phyloP scores from a whole-genome alignment of 2,888 invertebrate species.

The Eupithecia exiguata region DNA sequence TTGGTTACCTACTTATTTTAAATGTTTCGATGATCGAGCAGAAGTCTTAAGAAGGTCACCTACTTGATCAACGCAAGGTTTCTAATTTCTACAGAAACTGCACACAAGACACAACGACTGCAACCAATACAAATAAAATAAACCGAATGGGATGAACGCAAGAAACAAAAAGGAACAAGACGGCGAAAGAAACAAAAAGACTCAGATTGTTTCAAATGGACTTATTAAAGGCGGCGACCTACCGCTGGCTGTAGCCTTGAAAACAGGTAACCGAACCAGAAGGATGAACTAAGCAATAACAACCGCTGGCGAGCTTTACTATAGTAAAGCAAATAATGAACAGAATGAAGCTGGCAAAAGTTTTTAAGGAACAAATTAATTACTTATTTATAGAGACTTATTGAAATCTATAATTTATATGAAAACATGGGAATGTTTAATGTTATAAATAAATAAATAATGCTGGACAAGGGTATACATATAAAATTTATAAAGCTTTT shows the following conservation, averaged over 20 bases:
- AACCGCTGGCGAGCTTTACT: neutral
- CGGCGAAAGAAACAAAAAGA: constrained; percentile 60
- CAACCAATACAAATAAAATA: constrained; percentile 51
- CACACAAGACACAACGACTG: neutral
- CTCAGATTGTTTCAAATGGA: constrained; percentile 70
- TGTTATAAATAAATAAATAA: too few relatives aligned
- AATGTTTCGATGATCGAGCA: neutral
- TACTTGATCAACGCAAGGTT: neutral
- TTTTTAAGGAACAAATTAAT: neutral
- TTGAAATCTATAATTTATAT: neutral
- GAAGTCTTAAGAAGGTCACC: neutral
- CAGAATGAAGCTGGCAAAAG: neutral
- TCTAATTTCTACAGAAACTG: neutral
- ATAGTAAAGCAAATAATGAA: neutral
- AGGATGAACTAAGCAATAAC: constrained; percentile 15
- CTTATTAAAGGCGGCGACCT: constrained; percentile 61
- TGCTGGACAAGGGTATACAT: neutral
- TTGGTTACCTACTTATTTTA: neutral
- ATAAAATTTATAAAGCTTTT: neutral
- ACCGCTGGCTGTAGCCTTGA: constrained; percentile 53
- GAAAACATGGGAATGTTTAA: neutral
- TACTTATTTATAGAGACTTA: neutral
- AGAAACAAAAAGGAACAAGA: constrained; percentile 54
- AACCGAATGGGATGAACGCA: constrained; percentile 33
- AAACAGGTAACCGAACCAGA: constrained; percentile 25